Percentiles rank a stretch among this genome's conserved stretches.
phyloP scores from a whole-genome alignment of 2,113 vertebrate species.

The Odontesthes bonariensis region DNA sequence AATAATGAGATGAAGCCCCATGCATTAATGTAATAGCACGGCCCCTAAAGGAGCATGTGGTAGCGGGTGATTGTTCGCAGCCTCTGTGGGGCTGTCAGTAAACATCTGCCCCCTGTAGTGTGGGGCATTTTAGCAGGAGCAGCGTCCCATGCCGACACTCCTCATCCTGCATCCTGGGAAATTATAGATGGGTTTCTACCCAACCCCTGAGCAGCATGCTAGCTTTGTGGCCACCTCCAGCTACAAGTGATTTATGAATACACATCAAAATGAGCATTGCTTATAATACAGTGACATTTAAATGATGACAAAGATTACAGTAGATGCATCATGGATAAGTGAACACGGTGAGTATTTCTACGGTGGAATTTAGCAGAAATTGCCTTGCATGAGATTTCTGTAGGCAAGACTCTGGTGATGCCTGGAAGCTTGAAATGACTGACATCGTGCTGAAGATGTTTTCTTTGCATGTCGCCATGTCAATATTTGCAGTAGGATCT shows the following conservation, averaged over 20 bases:
- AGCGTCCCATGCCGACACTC: slow-evolving; percentile 54
- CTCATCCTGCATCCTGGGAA: slow-evolving; percentile 71
- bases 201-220: slow-evolving; percentile 72
- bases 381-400: slow-evolving; percentile 36
- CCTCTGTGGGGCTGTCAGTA: slow-evolving; percentile 79
- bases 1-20: slow-evolving; percentile 80
- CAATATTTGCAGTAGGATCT: slow-evolving; percentile 28
- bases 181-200: slow-evolving; percentile 74
- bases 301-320: slow-evolving; percentile 57
- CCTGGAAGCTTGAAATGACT: slow-evolving; percentile 37
- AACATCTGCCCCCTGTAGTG: slow-evolving; percentile 78
- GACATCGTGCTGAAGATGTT: slow-evolving; percentile 36
- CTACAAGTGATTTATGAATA: slow-evolving; percentile 76
- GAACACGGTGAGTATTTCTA: slow-evolving; percentile 59
- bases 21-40: slow-evolving; percentile 80
- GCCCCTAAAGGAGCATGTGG: slow-evolving; percentile 71
- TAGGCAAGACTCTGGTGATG: slow-evolving; percentile 13
- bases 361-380: slow-evolving; percentile 45
- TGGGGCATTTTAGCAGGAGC: slow-evolving; percentile 65
- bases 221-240: slow-evolving; percentile 73
- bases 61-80: slow-evolving; percentile 78
- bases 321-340: slow-evolving; percentile 65
- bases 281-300: slow-evolving; percentile 76
- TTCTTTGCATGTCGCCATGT: background rate
- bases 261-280: slow-evolving; percentile 74